Evolutionary conservation across 1,140 invertebrate species (phyloP).

Genomic region (Pseudomyrmex concolor): DNA sequence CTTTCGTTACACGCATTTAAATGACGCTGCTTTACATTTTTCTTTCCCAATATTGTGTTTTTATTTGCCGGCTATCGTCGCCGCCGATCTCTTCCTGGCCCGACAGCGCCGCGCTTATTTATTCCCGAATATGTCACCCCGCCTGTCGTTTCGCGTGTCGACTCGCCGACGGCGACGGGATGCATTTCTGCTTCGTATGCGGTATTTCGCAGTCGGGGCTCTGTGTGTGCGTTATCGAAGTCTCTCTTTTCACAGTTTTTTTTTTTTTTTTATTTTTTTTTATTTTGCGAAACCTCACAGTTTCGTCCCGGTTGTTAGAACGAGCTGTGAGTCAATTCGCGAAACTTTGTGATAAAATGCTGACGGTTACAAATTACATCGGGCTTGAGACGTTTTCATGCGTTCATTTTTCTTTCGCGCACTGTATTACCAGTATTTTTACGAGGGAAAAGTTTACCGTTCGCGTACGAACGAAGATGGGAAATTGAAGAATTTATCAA

Average conservation of each 20-base stretch:
- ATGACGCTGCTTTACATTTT: conserved; percentile 69
- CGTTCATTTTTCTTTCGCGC: no score
- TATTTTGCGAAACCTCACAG: neutral
- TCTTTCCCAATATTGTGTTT: conserved; percentile 75
- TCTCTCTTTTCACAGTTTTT: neutral
- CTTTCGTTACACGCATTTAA: conserved; percentile 63
- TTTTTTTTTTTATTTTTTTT: no score
- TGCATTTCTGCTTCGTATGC: conserved; percentile 20
- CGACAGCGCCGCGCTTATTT: conserved; percentile 63
- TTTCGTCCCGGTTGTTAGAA: conserved; percentile 14
- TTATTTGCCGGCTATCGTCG: conserved; percentile 66
- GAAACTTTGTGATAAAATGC: conserved; percentile 2
- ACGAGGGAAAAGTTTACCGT: no score
- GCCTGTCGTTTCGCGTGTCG: conserved; percentile 22
- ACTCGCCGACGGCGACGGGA: conserved; percentile 6
- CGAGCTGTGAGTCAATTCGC: neutral
- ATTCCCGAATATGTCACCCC: conserved; percentile 57
- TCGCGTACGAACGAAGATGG: no score
- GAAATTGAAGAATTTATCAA: no score
- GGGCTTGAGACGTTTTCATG: no score
- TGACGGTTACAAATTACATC: neutral
- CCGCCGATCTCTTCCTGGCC: conserved; percentile 66
- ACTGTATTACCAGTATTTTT: no score
- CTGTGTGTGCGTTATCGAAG: conserved; percentile 3
- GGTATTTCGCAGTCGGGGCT: neutral